A percentile compares a stretch with the other conserved stretches of the same genome.
Evolutionary conservation across 64 coral and sea anemone genomes (phyloP).

Genomic region (Actinia tenebrosa): DNA sequence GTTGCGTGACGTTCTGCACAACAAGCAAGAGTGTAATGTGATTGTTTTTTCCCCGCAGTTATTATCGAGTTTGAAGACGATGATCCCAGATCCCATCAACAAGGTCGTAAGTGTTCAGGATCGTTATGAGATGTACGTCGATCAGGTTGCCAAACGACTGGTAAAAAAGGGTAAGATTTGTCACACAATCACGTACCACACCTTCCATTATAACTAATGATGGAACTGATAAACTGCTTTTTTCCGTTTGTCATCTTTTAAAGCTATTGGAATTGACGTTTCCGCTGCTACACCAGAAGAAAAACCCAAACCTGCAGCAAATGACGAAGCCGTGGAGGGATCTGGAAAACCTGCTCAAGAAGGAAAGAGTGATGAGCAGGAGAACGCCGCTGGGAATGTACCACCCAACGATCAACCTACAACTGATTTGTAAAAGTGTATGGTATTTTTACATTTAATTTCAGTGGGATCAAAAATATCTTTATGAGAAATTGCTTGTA

Average conservation of each 20-base stretch:
- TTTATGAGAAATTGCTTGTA: too few relatives aligned
- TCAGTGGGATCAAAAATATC: too few relatives aligned
- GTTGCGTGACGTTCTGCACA: not conserved
- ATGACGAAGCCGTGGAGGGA: too few relatives aligned
- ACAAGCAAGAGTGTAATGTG: not conserved
- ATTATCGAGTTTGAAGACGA: conserved; percentile 32
- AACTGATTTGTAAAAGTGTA: not conserved
- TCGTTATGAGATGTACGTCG: conserved; percentile 76
- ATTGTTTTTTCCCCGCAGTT: conserved; percentile 12
- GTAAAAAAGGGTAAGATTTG: conserved; percentile 58
- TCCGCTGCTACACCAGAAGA: not conserved
- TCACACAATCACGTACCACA: too few relatives aligned
- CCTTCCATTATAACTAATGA: too few relatives aligned
- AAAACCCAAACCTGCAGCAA: not conserved
- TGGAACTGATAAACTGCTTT: too few relatives aligned
- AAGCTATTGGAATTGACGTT: not conserved
- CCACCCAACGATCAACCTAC: not conserved
- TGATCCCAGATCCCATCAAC: conserved; percentile 59
- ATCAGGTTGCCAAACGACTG: conserved; percentile 35
- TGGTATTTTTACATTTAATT: too few relatives aligned
- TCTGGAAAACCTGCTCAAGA: not conserved
- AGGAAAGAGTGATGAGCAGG: not conserved
- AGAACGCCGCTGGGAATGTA: not conserved
- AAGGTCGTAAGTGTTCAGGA: conserved; percentile 68
- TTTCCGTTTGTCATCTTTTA: not conserved